Conservation (phyloP, 2,797 vertebrate genomes). For the Falco biarmicus region DNA sequence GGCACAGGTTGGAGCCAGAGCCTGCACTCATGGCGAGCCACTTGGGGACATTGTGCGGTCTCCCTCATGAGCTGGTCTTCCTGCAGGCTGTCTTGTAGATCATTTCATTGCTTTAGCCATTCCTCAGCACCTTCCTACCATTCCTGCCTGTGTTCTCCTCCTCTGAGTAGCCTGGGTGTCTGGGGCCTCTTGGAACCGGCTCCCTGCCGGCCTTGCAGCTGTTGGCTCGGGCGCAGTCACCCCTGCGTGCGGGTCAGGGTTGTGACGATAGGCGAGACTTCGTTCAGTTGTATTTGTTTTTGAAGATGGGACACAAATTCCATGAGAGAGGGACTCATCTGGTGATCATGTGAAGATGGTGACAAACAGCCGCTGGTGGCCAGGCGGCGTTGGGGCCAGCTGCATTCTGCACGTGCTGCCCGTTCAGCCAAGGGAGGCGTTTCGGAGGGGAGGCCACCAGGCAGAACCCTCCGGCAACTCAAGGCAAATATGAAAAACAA, state of each 20-base stretch:
- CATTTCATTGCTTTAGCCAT: neutral
- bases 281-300: slow-evolving; percentile 4
- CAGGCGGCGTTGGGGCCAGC: neutral
- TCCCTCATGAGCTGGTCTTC: neutral
- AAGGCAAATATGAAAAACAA: neutral
- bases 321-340: slow-evolving; percentile 36
- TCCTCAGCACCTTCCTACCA: neutral
- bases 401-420: neutral
- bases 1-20: neutral
- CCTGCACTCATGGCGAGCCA: neutral
- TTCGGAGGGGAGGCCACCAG: neutral
- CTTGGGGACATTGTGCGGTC: neutral
- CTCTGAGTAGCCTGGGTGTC: neutral
- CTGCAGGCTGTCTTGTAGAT: neutral
- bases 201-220: neutral
- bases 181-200: neutral
- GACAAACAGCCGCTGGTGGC: neutral
- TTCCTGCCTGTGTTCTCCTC: neutral
- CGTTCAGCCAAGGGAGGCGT: neutral
- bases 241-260: neutral
- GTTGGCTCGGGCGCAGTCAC: slow-evolving; percentile 43
- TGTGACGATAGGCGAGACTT: neutral
- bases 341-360: slow-evolving; percentile 34
- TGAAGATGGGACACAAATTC: slow-evolving; percentile 51
- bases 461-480: neutral